These are phyloP conservation scores for Dysidea cf. avara DNA, from an alignment of 37 sponge, comb jelly and placozoan species.

Conservation along the genomic window DNA sequence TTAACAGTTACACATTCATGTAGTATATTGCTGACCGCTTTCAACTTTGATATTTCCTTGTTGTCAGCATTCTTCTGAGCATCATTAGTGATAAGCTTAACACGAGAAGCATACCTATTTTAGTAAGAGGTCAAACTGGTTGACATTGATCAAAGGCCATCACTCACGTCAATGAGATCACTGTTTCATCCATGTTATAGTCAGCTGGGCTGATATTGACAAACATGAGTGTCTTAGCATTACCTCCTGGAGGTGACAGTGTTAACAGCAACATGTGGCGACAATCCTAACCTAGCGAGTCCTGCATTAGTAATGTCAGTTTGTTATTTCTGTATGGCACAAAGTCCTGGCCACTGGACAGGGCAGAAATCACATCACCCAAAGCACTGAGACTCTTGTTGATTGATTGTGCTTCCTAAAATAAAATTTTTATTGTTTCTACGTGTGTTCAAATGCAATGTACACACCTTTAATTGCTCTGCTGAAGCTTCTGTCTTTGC, in stretches of 20 bases:
- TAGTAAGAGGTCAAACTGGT: constrained; percentile 1
- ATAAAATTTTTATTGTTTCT: background rate
- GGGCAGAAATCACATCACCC: constrained; percentile 58
- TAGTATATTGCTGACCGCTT: constrained; percentile 35
- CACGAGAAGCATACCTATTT: constrained; percentile 60
- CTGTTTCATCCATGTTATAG: constrained; percentile 61
- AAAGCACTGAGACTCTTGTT: constrained; percentile 59
- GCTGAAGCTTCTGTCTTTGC: constrained; percentile 62
- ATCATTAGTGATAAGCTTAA: constrained; percentile 64
- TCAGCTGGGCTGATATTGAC: constrained; percentile 69
- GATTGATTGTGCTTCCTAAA: constrained; percentile 61
- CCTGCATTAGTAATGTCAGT: constrained; percentile 66
- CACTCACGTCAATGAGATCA: constrained; percentile 60
- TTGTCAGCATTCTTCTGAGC: constrained; percentile 59
- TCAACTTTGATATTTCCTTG: constrained; percentile 54
- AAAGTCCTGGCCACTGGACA: constrained; percentile 37
- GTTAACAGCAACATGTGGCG: too few species aligned
- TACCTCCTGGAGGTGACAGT: constrained; percentile 41
- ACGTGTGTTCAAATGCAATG: too few species aligned
- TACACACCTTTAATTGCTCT: constrained; percentile 40
- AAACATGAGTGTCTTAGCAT: constrained; percentile 73
- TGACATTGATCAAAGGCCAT: too few species aligned
- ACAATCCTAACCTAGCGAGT: constrained; percentile 39
- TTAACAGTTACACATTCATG: too few species aligned
- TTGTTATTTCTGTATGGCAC: constrained; percentile 66